These are phyloP conservation scores for Amyelois transitella DNA, from an alignment of 1,140 invertebrate species.

Conservation along the genomic window DNA sequence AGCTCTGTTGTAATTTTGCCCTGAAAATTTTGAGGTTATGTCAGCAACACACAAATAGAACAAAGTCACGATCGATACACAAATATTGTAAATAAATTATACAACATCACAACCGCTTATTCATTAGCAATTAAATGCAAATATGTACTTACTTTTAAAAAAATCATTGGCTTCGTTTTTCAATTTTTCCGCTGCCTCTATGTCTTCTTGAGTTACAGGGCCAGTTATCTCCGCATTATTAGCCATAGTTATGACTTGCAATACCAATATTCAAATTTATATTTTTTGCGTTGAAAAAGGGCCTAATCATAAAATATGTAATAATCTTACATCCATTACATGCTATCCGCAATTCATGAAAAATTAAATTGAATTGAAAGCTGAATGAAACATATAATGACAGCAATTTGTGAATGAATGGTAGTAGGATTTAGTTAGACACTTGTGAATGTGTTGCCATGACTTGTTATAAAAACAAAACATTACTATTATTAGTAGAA, in stretches of 20 bases:
- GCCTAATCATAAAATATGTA: conserved; percentile 45
- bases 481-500: too few species aligned
- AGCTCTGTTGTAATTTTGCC: conserved; percentile 91
- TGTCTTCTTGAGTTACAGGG: conserved; percentile 51
- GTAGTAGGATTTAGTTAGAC: conserved; percentile 21
- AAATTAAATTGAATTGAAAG: conserved; percentile 24
- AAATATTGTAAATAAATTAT: conserved; percentile 6
- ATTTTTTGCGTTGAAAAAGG: conserved; percentile 23
- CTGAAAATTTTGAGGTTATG: conserved; percentile 77
- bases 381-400: not conserved
- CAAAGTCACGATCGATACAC: conserved; percentile 18
- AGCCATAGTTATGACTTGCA: conserved; percentile 38
- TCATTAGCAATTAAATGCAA: conserved; percentile 2
- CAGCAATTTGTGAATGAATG: conserved; percentile 39
- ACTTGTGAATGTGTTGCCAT: conserved; percentile 38
- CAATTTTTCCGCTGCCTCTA: conserved; percentile 56
- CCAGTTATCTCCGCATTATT: conserved; percentile 50
- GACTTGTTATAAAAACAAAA: too few species aligned
- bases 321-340: conserved; percentile 44
- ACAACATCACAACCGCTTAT: not conserved
- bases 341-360: conserved; percentile 49
- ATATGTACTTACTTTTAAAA: conserved; percentile 62
- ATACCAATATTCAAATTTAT: conserved; percentile 34
- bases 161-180: conserved; percentile 69
- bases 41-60: conserved; percentile 23